These are phyloP conservation scores for Girardinus metallicus DNA, from an alignment of 2,797 vertebrate genomes.

Conservation along the genomic window DNA sequence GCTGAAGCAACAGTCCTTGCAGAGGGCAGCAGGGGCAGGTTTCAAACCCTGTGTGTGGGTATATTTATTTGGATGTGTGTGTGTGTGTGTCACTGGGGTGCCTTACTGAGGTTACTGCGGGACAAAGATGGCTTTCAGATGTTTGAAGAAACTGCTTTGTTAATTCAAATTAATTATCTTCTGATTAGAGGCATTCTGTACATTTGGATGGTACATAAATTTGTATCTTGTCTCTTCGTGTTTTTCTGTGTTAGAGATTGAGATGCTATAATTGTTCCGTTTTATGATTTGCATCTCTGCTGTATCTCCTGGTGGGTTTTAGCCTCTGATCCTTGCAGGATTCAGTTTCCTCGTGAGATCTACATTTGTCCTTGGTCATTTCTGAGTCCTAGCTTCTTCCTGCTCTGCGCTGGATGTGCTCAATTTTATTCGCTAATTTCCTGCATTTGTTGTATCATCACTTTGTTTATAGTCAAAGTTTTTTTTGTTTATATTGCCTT, in stretches of 20 bases:
- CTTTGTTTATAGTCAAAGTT: background rate
- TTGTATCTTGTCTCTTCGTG: background rate
- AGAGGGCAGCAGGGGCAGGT: conserved; percentile 17
- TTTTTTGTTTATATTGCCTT: background rate
- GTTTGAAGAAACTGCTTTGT: conserved; percentile 7
- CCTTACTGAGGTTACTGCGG: conserved; percentile 40
- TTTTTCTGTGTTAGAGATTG: background rate
- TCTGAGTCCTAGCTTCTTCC: background rate
- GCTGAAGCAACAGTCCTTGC: conserved; percentile 69
- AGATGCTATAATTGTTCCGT: background rate
- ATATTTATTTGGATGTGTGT: conserved; percentile 16
- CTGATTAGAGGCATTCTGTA: background rate
- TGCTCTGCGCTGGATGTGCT: background rate
- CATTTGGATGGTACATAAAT: background rate
- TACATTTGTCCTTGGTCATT: background rate
- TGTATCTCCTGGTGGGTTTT: background rate
- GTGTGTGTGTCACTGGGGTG: conserved; percentile 13
- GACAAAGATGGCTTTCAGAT: conserved; percentile 26
- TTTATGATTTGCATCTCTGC: background rate
- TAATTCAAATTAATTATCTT: conserved; percentile 11
- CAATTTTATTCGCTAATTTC: background rate
- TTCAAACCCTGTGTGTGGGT: conserved; percentile 7
- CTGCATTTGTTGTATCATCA: background rate
- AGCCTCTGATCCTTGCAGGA: background rate
- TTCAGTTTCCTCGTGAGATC: background rate